Percentiles rank a stretch among this genome's conserved stretches.
phyloP scores from a whole-genome alignment of 2,888 invertebrate genomes.

The Orchesellides sinensis region DNA sequence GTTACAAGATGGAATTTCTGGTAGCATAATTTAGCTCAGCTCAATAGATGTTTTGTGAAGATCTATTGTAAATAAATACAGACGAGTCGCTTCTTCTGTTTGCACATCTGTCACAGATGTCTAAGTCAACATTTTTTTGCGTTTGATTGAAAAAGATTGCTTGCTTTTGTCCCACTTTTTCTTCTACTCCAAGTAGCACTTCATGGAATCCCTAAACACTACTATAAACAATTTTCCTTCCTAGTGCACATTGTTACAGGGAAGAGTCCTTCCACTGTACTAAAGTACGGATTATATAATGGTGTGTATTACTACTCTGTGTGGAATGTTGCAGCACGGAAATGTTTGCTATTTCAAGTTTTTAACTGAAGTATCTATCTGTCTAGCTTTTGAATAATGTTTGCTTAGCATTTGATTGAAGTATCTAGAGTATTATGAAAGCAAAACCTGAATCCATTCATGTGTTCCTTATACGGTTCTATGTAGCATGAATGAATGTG shows the following conservation, averaged over 20 bases:
- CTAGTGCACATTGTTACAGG: neutral
- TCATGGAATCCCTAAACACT: conserved; percentile 38
- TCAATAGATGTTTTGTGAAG: conserved; percentile 9
- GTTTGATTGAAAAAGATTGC: conserved; percentile 61
- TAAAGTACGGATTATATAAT: neutral
- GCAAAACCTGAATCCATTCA: neutral
- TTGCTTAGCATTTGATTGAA: conserved; percentile 43
- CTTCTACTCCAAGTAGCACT: conserved; percentile 9
- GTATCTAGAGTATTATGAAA: conserved; percentile 11
- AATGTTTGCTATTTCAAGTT: conserved; percentile 48
- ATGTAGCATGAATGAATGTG: neutral
- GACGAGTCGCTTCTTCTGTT: conserved; percentile 38
- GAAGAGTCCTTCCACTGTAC: conserved; percentile 6
- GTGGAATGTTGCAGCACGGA: conserved; percentile 10
- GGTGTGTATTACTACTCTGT: conserved; percentile 16
- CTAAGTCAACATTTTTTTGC: conserved; percentile 56
- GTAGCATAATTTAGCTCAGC: conserved; percentile 11
- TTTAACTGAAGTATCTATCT: conserved; percentile 35
- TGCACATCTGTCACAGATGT: conserved; percentile 63
- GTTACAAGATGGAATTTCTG: neutral
- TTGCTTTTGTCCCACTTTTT: conserved; percentile 46
- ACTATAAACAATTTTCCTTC: conserved; percentile 10
- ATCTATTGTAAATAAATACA: conserved; percentile 36
- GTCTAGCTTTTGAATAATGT: conserved; percentile 44
- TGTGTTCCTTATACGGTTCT: too few species aligned